Base-by-base conservation (phyloP, 2,888 invertebrate genomes). In the Hoplodrina blanda region DNA sequence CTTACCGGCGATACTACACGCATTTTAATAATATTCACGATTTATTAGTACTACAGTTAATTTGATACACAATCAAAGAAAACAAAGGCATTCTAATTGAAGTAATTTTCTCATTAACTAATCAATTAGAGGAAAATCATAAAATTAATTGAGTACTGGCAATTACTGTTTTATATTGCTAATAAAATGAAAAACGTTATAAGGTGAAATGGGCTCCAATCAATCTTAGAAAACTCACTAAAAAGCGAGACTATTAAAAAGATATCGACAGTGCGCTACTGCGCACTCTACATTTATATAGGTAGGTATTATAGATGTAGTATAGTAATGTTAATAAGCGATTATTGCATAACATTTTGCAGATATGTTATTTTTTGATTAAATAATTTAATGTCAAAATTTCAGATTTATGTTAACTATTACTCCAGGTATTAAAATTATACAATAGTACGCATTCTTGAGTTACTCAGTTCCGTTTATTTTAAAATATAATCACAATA, bases 21-120 rank as follows among this genome's bases (percentile, higher is more conserved):
- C 69, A 68, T 68, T 54, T 46, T 46, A 20, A 11, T 33, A 15
- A 30, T 15, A 30, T 33, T 7, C 15, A 46, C 8, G n/a, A 69
- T 25, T n/a, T 37, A 1, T 17, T 46, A n/a, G n/a, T n/a, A 61
- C 17, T 49, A 2, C 44, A 55, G 20, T 30, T 17, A 46, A 55
- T 6, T 68, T 17, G 13, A 70, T 15, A 7, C 17, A 46, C 15
- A 67, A 54, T n/a, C 20, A 46, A 33, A 33, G 20, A 11, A 46
- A 17, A 49, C 15, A 57, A 11, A 37, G 4, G 15, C n/a, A 20
- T 30, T 33, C 1, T 44, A 33, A 8, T 20, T 19, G 8, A 7
- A 69, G 8, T 10, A n/a, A 69, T 62, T 62, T 20, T 15, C n/a
- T 25, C 17, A 65, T 20, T 33, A 46, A 46, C 20, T 37, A 15